A percentile compares a stretch with the other conserved stretches of the same genome.
phyloP scores from a whole-genome alignment of 2,888 invertebrate genomes.

The Frankliniella fusca region DNA sequence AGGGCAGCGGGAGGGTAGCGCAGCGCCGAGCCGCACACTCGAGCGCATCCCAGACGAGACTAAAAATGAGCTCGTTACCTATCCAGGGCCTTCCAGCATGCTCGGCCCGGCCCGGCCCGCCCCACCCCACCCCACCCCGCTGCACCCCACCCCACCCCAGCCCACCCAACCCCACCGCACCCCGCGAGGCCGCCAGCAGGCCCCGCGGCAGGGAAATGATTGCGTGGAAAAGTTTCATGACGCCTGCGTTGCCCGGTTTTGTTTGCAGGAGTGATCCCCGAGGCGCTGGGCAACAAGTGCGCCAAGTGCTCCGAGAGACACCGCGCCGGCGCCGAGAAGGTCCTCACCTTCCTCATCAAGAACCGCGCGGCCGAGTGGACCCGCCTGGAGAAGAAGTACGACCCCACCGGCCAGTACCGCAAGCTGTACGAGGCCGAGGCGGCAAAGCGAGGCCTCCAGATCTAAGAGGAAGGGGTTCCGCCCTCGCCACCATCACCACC shows the following conservation, averaged over 20 bases:
- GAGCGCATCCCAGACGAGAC: no score
- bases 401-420: slow-evolving; percentile 37
- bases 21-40: no score
- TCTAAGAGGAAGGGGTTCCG: no score
- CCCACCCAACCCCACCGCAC: no score
- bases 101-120: no score
- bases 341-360: slow-evolving; percentile 36
- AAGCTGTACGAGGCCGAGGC: slow-evolving; percentile 6
- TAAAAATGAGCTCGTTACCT: no score
- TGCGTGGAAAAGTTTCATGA: neutral
- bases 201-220: no score
- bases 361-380: slow-evolving; percentile 37
- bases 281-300: slow-evolving; percentile 38
- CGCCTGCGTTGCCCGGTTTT: neutral
- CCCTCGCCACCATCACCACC: neutral
- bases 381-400: slow-evolving; percentile 38
- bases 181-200: no score
- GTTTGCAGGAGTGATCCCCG: slow-evolving; percentile 37
- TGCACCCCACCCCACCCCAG: no score
- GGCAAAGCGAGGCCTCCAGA: neutral
- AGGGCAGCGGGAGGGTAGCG: no score
- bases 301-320: slow-evolving; percentile 37
- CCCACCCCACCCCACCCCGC: no score
- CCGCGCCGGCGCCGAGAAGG: slow-evolving; percentile 36
- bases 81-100: no score